Conservation (phyloP, 2,888 invertebrate species). For the Tenthredo mesomela region DNA sequence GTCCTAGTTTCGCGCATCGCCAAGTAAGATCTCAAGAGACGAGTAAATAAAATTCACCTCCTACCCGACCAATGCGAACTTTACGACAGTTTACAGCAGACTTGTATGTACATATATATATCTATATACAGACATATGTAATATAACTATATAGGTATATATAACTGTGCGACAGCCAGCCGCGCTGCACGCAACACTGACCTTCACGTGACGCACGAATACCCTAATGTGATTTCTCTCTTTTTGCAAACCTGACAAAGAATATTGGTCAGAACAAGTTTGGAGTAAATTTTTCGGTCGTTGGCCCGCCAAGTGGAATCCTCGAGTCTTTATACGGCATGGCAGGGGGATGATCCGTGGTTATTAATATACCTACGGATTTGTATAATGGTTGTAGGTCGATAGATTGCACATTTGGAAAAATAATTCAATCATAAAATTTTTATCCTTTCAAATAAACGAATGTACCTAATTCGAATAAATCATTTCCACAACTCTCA, state of each 20-base stretch:
- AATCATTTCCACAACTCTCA: background rate
- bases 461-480: too few species aligned
- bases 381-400: background rate
- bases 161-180: background rate
- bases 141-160: background rate
- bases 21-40: slow-evolving; percentile 38
- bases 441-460: background rate
- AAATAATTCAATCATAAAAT: background rate
- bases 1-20: slow-evolving; percentile 38
- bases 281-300: slow-evolving; percentile 23
- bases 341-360: background rate
- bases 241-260: slow-evolving; percentile 15
- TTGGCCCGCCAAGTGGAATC: background rate
- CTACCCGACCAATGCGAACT: slow-evolving; percentile 15
- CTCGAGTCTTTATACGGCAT: background rate
- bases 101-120: background rate
- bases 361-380: background rate
- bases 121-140: background rate
- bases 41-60: slow-evolving; percentile 35
- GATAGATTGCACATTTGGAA: background rate
- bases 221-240: slow-evolving; percentile 15
- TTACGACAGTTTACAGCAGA: slow-evolving; percentile 16
- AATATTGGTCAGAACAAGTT: slow-evolving; percentile 32
- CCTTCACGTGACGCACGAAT: slow-evolving; percentile 15
- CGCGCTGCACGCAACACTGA: slow-evolving; percentile 15